phyloP scores from a whole-genome alignment of 2,113 vertebrate species.

The Cynoglossus semilaevis region DNA sequence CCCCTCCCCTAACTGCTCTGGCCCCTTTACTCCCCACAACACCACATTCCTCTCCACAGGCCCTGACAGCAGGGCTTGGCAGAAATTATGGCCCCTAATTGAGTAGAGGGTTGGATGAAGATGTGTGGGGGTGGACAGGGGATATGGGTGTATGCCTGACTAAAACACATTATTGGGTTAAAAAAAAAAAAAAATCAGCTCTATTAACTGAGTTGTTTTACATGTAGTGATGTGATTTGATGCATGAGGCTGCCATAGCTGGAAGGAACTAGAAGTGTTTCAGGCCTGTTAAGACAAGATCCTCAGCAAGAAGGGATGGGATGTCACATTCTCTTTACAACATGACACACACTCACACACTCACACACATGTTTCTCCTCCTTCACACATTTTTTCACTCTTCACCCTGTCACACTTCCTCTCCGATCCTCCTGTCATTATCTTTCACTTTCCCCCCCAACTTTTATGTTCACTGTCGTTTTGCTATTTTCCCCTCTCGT shows the following conservation, averaged over 20 bases:
- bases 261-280: slow-evolving; percentile 50
- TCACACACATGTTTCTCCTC: slow-evolving; percentile 31
- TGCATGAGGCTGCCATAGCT: slow-evolving; percentile 42
- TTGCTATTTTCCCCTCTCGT: background rate
- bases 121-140: slow-evolving; percentile 17
- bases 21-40: slow-evolving; percentile 58
- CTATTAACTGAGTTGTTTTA: slow-evolving; percentile 49
- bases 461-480: slow-evolving; percentile 19
- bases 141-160: slow-evolving; percentile 33
- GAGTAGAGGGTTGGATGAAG: slow-evolving; percentile 30
- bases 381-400: slow-evolving; percentile 47
- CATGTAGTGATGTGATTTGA: slow-evolving; percentile 40
- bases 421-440: slow-evolving; percentile 28
- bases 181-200: background rate
- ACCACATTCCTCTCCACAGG: slow-evolving; percentile 64
- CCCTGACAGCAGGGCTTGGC: slow-evolving; percentile 52
- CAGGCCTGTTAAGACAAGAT: slow-evolving; percentile 69
- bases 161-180: slow-evolving; percentile 23
- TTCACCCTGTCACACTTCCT: slow-evolving; percentile 48
- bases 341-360: slow-evolving; percentile 21
- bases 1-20: slow-evolving; percentile 41
- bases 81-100: slow-evolving; percentile 65
- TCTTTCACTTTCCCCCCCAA: slow-evolving; percentile 22
- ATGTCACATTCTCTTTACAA: slow-evolving; percentile 64
- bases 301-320: slow-evolving; percentile 62